A percentile compares a stretch with the other conserved stretches of the same genome.
Conservation (phyloP, 2,888 invertebrate genomes). For the Caenorhabditis doughertyi region DNA sequence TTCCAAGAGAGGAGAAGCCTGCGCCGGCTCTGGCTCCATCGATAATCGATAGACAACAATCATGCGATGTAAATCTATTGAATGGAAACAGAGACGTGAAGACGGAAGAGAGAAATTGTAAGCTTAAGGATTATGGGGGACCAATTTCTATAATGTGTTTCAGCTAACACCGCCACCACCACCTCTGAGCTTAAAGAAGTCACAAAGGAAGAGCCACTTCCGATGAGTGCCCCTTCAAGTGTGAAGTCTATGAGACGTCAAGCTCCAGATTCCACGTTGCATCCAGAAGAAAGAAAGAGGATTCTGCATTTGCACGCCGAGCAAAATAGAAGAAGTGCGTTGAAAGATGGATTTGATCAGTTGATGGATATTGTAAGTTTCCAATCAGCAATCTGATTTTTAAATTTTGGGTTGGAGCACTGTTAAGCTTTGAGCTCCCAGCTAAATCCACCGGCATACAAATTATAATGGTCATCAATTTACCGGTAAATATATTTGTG, state of each 20-base stretch:
- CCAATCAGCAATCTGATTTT: background rate
- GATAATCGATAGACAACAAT: constrained; percentile 34
- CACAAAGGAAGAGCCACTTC: constrained; percentile 57
- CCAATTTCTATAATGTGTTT: too few species aligned
- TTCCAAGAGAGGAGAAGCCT: background rate
- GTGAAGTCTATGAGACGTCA: constrained; percentile 65
- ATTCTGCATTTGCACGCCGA: constrained; percentile 82
- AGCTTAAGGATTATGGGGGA: too few species aligned
- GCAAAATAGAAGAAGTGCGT: constrained; percentile 80
- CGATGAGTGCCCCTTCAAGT: constrained; percentile 69
- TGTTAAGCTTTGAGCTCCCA: background rate
- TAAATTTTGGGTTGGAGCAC: background rate
- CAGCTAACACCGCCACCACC: too few species aligned
- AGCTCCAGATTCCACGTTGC: constrained; percentile 80
- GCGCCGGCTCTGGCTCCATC: background rate
- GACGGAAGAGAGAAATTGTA: constrained; percentile 21
- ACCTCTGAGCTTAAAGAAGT: constrained; percentile 20
- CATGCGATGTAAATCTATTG: constrained; percentile 43
- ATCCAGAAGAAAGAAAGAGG: constrained; percentile 81
- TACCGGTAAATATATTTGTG: too few species aligned
- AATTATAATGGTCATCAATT: too few species aligned
- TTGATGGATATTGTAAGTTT: constrained; percentile 77
- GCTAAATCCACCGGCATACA: too few species aligned
- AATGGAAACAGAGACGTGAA: constrained; percentile 18
- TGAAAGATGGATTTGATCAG: constrained; percentile 83